These are phyloP conservation scores for Stomorhina lunata DNA, from an alignment of 2,888 invertebrate species.

Conservation along the genomic window DNA sequence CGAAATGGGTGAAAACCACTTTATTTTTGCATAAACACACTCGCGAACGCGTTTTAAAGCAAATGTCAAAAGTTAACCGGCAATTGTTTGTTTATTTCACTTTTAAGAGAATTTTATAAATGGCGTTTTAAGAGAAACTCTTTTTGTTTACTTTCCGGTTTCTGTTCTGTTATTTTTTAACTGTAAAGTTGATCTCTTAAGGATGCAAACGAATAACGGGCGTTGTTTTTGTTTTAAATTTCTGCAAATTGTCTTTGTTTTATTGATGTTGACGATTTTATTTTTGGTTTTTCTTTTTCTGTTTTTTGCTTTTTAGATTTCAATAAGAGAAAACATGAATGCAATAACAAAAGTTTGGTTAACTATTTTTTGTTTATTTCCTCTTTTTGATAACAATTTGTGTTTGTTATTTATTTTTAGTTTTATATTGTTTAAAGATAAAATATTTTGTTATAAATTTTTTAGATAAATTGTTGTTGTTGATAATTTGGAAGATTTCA, in stretches of 20 bases:
- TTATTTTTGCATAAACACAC: slow-evolving; percentile 5
- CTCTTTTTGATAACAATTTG: neutral
- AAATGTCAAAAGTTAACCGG: slow-evolving; percentile 65
- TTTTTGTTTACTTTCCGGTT: neutral
- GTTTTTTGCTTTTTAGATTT: neutral
- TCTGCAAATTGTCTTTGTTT: slow-evolving; percentile 27
- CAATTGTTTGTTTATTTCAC: slow-evolving; percentile 15
- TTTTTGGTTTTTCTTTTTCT: neutral
- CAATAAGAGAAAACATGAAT: slow-evolving; percentile 8
- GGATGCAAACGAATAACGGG: slow-evolving; percentile 30
- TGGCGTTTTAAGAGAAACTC: slow-evolving; percentile 42
- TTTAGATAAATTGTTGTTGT: neutral
- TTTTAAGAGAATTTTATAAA: slow-evolving; percentile 12
- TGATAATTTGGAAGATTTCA: too few species aligned
- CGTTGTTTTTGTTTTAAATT: slow-evolving; percentile 61
- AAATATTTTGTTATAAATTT: neutral
- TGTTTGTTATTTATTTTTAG: neutral
- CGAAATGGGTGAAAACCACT: neutral
- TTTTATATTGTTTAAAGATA: neutral
- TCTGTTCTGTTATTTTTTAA: neutral
- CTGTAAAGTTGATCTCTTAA: neutral
- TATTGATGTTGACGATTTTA: neutral
- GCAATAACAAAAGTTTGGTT: slow-evolving; percentile 23
- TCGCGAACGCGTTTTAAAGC: slow-evolving; percentile 4
- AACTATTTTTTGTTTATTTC: neutral